Evolutionary conservation across 2,888 invertebrate species (phyloP).

Genomic region (Pterobdella sp.): DNA sequence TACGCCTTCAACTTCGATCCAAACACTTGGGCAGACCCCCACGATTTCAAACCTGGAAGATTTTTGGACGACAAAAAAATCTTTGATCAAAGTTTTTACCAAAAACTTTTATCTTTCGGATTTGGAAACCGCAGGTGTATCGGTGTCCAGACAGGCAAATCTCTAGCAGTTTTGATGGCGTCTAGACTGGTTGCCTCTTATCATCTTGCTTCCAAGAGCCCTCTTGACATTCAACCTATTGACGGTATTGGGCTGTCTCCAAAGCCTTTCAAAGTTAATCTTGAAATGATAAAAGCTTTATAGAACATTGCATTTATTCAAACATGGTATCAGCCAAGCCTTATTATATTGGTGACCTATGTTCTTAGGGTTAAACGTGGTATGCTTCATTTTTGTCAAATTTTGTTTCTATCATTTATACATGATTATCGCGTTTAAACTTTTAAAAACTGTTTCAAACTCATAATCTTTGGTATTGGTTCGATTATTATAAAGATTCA

Average conservation of each 20-base stretch:
- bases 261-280: conserved; percentile 25
- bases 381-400: too few species aligned
- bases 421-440: too few species aligned
- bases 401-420: too few species aligned
- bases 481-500: too few species aligned
- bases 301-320: too few species aligned
- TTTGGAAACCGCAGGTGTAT: conserved; percentile 32
- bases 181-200: conserved; percentile 13
- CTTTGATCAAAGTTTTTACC: conserved; percentile 18
- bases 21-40: conserved; percentile 20
- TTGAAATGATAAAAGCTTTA: background rate
- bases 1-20: conserved; percentile 30
- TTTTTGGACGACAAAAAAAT: conserved; percentile 24
- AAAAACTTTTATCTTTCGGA: conserved; percentile 31
- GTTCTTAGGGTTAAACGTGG: too few species aligned
- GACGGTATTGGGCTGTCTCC: conserved; percentile 31
- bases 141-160: conserved; percentile 28
- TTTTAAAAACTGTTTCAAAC: too few species aligned
- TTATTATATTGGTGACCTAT: too few species aligned
- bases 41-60: conserved; percentile 29
- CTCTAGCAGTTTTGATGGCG: conserved; percentile 22
- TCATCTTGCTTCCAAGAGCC: background rate
- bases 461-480: too few species aligned
- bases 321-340: too few species aligned
- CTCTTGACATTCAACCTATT: conserved; percentile 18